Evolutionary conservation across 1,140 invertebrate species (phyloP), one percentile per base, ranked within the genome.

Genomic region (Trachymyrmex cornetzi): DNA sequence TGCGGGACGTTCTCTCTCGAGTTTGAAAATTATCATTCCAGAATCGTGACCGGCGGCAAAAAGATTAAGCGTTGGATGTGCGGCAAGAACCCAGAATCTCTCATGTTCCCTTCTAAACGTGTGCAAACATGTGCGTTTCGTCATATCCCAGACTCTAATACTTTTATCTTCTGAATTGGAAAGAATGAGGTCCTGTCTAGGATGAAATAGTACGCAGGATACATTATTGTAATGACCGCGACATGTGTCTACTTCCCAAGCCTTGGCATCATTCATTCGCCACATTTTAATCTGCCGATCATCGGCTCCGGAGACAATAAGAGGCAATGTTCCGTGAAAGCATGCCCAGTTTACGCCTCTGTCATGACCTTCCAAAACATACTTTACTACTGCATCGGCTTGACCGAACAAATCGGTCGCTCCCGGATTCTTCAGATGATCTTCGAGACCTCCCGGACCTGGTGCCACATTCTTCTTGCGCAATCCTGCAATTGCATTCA

Each of bases 221-320:
- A 99, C 99, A 95, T 99, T 99, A 95, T 99, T 99, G 95, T 99
- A 99, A 95, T 99, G 99, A 1, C 99, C 99, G 66, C 99, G 97
- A 91, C 99, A 99, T 0, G 99, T 99, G 93, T 99, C 99, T 27
- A 99, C 98, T 95, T 99, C 99, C 99, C 99, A 99, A 0, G 99
- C 99, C 95, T 99, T 99, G 48, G 98, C 97, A 95, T 99, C 99
- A 95, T 99, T 99, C 98, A 99, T 99, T 88, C 99, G 96, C 99
- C 99, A 99, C 81, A 99, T 96, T 95, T 99, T 99, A 12, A 99
- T 97, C 93, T 99, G 98, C 30, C 99, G 96, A 95, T 99, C 99
- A 95, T 99, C 99, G 63, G 99, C 99, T 16, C 99, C 99, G 3
- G 99, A 99, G 0, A 99, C 98, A 90, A 99, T 99, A 44, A 99